A percentile compares a stretch with the other conserved stretches of the same genome.
phyloP scores from a whole-genome alignment of 2,113 vertebrate genomes.

The Otolemur garnettii region DNA sequence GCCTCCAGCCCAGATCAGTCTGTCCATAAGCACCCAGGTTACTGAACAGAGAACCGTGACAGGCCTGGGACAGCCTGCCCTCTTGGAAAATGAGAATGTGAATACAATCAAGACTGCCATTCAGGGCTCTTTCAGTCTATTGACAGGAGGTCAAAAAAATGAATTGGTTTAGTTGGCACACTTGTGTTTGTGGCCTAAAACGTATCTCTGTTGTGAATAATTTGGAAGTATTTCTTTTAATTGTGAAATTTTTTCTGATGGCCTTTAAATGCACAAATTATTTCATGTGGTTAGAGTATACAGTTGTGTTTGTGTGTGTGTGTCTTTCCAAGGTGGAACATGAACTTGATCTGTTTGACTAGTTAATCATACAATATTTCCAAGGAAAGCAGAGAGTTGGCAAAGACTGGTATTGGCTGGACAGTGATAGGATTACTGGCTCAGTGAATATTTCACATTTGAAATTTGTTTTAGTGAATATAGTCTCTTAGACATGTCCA shows the following conservation, averaged over 20 bases:
- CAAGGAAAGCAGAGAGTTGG: neutral
- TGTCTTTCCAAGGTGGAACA: neutral
- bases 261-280: neutral
- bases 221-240: neutral
- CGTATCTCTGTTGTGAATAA: neutral
- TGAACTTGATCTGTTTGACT: neutral
- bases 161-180: neutral
- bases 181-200: neutral
- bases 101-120: neutral
- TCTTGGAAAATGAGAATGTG: neutral
- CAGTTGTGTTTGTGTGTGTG: neutral
- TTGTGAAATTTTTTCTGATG: neutral
- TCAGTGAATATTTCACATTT: neutral
- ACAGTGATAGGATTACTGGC: neutral
- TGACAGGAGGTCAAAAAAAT: neutral
- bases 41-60: neutral
- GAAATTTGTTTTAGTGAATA: neutral
- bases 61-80: too few relatives aligned
- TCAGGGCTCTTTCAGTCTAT: neutral
- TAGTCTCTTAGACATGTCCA: neutral
- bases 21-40: fast-evolving
- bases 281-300: neutral
- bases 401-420: neutral
- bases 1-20: neutral
- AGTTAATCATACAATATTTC: neutral